Evolutionary conservation across 2,797 vertebrate genomes (phyloP).

Genomic region (Gorsachius magnificus): DNA sequence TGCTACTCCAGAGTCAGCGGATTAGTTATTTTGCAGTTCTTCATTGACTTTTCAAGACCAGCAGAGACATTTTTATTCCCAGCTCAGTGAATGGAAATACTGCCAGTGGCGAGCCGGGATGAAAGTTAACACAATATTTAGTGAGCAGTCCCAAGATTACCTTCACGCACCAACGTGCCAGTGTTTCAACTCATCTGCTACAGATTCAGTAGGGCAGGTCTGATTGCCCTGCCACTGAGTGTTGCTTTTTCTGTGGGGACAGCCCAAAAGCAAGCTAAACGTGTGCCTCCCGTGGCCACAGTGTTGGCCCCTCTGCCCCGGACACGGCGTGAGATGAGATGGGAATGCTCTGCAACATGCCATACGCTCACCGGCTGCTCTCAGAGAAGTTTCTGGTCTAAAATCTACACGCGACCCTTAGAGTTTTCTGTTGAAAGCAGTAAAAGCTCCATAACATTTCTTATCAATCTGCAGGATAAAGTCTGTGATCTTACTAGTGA

Average conservation of each 20-base stretch:
- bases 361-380: not conserved
- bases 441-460: not conserved
- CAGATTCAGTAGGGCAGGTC: not conserved
- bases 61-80: not conserved
- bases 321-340: rapidly evolving
- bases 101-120: not conserved
- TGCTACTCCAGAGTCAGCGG: not conserved
- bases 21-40: not conserved
- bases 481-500: not conserved
- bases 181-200: not conserved
- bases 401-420: not conserved
- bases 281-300: not conserved
- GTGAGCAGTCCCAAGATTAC: not conserved
- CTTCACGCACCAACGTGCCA: not conserved
- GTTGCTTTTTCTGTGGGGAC: not conserved
- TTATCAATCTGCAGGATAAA: not conserved
- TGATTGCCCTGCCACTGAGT: not conserved
- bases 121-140: not conserved
- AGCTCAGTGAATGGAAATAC: not conserved
- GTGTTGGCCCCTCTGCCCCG: not conserved
- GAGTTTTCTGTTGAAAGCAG: not conserved
- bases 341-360: not conserved
- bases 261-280: not conserved
- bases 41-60: not conserved
- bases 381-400: not conserved